These are phyloP conservation scores for Hozukius guyotensis DNA, from an alignment of 2,797 vertebrate genomes.

Conservation along the genomic window DNA sequence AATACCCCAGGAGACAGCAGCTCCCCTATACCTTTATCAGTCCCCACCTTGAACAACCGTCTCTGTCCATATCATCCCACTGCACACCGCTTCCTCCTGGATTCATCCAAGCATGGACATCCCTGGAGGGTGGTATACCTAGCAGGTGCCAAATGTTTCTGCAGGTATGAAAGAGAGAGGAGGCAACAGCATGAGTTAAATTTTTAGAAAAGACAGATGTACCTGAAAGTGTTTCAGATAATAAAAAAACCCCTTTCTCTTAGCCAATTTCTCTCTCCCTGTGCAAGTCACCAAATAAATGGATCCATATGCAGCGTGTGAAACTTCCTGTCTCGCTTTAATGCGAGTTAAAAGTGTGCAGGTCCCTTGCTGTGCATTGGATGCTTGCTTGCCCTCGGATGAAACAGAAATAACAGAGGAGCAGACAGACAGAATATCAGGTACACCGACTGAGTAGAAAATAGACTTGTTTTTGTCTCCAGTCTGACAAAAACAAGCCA, in stretches of 20 bases:
- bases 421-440: conserved; percentile 29
- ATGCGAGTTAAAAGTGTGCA: conserved; percentile 31
- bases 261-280: conserved; percentile 13
- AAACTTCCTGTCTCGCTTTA: conserved; percentile 25
- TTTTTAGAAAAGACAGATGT: not conserved
- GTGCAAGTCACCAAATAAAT: not conserved
- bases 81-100: conserved; percentile 35
- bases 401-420: conserved; percentile 30
- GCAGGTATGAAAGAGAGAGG: not conserved
- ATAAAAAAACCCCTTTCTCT: not conserved
- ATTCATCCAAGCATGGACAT: conserved; percentile 36
- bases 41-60: conserved; percentile 30
- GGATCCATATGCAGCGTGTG: not conserved
- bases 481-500: conserved; percentile 32
- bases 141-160: conserved; percentile 30
- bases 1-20: conserved; percentile 17
- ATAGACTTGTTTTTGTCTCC: conserved; percentile 23
- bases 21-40: conserved; percentile 33
- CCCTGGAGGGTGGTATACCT: conserved; percentile 17
- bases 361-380: conserved; percentile 25
- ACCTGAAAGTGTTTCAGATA: not conserved
- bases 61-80: conserved; percentile 34
- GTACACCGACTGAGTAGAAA: not conserved
- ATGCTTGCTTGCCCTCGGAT: conserved; percentile 29
- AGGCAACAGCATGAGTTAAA: not conserved